Evolutionary conservation across 2,888 invertebrate species (phyloP), one percentile per base, ranked within the genome.

Genomic region (Amorpha juglandis): DNA sequence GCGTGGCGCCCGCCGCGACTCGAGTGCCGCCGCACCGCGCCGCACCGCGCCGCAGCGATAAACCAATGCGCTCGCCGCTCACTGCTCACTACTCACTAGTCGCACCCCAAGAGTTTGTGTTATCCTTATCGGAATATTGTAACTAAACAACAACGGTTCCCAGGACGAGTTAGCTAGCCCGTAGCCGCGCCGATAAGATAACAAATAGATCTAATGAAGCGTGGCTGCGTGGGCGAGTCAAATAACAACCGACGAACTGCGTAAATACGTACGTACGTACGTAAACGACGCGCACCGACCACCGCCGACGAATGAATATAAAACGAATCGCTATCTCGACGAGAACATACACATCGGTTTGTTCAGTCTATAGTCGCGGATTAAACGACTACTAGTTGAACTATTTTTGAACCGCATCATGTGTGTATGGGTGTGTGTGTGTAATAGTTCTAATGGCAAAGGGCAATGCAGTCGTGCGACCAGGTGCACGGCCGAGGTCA

Each of bases 401-500:
- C 77, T 83, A 82, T 82, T 82, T 83, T 78, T 82, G 77, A 74
- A 82, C 81, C 80, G 74, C 74, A 82, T 80, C 76, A 78, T 69
- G 74, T 73, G 69, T 19, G 42, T 38, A 16, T 58, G 35, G 14
- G 38, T 55, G 33, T 35, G 19, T 38, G 16, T 58, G 16, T 33
- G 55, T 58, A 42, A 42, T 38, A 6, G 3, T 19, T 21, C 1
- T 42, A 58, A 65, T 76, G 42, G 71, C 72, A 72, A 71, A 74
- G 74, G 78, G 73, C 72, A 72, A 67, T 67, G 68, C 70, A 72
- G 67, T 68, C 67, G 71, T 67, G 69, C 68, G 73, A 71, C 83
- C 83, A 82, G 85, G 83, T 86, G 83, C 75, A 76, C 70, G 72
- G 69, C 65, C 68, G 80, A 80, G 88, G 85, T 88, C 86, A 86